Base-by-base conservation (phyloP, 2,797 vertebrate genomes). In the Mus caroli region DNA sequence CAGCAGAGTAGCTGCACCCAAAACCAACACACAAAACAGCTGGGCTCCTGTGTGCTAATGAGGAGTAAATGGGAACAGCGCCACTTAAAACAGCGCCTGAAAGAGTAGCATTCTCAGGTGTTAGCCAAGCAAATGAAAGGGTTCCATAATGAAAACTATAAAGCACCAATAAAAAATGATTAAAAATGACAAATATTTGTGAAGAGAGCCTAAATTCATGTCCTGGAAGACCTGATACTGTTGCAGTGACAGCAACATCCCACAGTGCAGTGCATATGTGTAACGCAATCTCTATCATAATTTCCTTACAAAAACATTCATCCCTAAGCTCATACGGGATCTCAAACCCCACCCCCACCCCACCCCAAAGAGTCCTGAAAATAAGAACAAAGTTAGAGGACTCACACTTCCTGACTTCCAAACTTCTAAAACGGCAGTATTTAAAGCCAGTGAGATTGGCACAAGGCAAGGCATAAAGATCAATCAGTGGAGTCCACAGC, bases 51-150 rank as follows among this genome's bases (percentile, higher is more conserved):
- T 52, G 67, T 0, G 43, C 17, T 58, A 71, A 83, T 19, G 86
- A 75, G 6, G 60, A 34, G 52, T 1, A 37, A 91, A 87, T 56
- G 14, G n/a, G 88, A 84, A 73, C 6, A 77, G 91, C 19, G 83
- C n/a, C 52, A 91, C 22, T 96, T 86, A 71, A 7, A 77, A 86
- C n/a, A 82, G 54, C 64, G 90, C 84, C 82, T 76, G 11, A 77
- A 92, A 87, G 37, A 88, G 46, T 13, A 86, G 91, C 69, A 75
- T 64, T 56, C 17, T 83, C 71, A 80, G 17, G 10, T 78, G 95
- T 87, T 62, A 96, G 90, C 31, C 22, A 88, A 92, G 60, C n/a
- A 91, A 78, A 52, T 37, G 1, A 96, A 92, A 86, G 37, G 67
- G 15, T 78, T 92, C 89, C 83, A 83, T 6, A 46, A 64, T 54